Base-by-base conservation (phyloP, 2,797 vertebrate species). In the Paramormyrops hopkinsi region DNA sequence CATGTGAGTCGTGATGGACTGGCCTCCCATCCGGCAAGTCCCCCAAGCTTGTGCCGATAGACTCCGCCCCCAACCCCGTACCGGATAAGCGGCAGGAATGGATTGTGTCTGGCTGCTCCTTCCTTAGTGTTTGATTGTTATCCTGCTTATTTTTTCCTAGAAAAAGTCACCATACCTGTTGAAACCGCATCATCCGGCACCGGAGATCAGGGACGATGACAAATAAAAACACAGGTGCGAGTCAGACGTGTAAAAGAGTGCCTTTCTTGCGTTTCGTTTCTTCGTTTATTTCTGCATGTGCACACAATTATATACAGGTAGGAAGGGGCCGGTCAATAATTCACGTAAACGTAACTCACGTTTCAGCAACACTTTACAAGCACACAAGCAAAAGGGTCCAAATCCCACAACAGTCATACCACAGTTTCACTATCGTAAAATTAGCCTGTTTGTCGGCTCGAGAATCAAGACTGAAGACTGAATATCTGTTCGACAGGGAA, bases 321-420 rank as follows among this genome's bases (percentile, higher is more conserved):
- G 94, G 93, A 96, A 96, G 94, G 93, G 94, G 95, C 93, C 95
- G 96, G 95, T 92, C 92, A 94, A 96, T 94, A 96, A 95, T 94
- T 96, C 97, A 98, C 96, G 93, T 94, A 94, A 97, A 97, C 94
- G 95, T 94, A 95, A 93, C 96, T 94, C 95, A 97, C 97, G 96
- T 96, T 97, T 97, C 96, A 97, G 94, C 95, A 97, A 97, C 95
- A 96, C 95, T 94, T 97, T 95, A 97, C 97, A 97, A 97, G 96
- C 97, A 96, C 97, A 98, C 97, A 94, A 96, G 97, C 97, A 96
- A 95, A 88, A 96, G 94, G 93, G 96, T 91, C 95, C 96, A 95
- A 96, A 93, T 92, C 91, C 41, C 90, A 93, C 94, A 95, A 96
- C 96, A 93, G 94, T 93, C 95, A 96, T 94, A 96, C 95, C 91